Base-by-base conservation (phyloP, 2,797 vertebrate species). In the Bryconaethiops microstoma region DNA sequence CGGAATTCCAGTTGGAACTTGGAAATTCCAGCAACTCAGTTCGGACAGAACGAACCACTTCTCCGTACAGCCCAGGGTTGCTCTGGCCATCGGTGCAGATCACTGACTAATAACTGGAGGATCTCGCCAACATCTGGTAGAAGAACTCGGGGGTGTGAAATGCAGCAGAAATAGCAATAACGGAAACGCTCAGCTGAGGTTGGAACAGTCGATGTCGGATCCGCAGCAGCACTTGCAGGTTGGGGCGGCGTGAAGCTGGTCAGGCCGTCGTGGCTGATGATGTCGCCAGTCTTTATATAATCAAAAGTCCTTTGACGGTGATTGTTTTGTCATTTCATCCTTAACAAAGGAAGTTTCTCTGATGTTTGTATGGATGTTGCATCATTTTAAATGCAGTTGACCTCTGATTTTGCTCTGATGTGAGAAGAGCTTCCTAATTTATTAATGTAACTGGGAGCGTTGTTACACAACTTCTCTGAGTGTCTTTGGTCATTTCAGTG, bases 351-450 rank as follows among this genome's bases (percentile, higher is more conserved):
- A 35, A 0, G 2, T 67, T 63, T 77, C 21, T 35, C 62, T 67
- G 59, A 45, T 14, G 6, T 76, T 50, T 55, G 50, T 76, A 35
- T 29, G 65, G 29, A 29, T 62, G 17, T 82, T 25, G 71, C 21
- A 21, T 29, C 19, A 7, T 59, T 59, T 74, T 67, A 57, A 72
- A 73, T 48, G 50, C 57, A 16, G 52, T 39, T 39, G 29, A 65
- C 8, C 21, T 81, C 16, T 23, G 4, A 68, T 60, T 59, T 73
- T 39, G 52, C 62, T 60, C 25, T 8, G 12, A 57, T n/a, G n/a
- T n/a, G n/a, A n/a, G 19, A 35, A n/a, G 21, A 75, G n/a, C 23
- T 13, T 23, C 67, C 16, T 82, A 78, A 82, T 74, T 82, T 78
- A 82, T 82, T 67, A 74, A 60, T 57, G 40, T 59, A 50, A 50